phyloP scores from a whole-genome alignment of 2,113 vertebrate species.

The Octodon degus region DNA sequence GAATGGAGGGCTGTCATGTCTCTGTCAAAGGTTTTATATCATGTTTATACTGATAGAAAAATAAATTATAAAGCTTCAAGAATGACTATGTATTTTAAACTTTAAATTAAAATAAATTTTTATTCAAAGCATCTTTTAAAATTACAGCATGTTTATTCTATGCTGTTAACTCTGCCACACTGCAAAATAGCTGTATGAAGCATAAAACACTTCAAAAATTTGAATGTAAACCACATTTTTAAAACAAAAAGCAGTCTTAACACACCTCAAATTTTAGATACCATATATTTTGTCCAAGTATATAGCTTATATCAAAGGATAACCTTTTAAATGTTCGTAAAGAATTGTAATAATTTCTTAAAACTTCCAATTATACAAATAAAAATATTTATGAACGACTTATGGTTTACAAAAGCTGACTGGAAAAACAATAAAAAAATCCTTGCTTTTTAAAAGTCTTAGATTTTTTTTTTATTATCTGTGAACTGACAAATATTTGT shows the following conservation, averaged over 20 bases:
- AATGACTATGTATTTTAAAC: conserved; percentile 38
- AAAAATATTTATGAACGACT: conserved; percentile 61
- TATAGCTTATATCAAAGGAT: conserved; percentile 74
- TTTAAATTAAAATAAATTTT: conserved; percentile 85
- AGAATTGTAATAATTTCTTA: conserved; percentile 75
- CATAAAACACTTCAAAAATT: conserved; percentile 79
- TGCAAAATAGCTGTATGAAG: conserved; percentile 83
- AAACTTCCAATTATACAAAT: conserved; percentile 75
- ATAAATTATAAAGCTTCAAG: conserved; percentile 48
- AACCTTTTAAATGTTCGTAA: conserved; percentile 72
- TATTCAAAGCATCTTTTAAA: conserved; percentile 88
- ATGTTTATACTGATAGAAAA: conserved; percentile 30
- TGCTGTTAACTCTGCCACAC: conserved; percentile 83
- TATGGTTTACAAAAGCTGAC: conserved; percentile 69
- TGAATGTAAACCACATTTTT: conserved; percentile 82
- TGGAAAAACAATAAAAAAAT: conserved; percentile 65
- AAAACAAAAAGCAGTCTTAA: conserved; percentile 82
- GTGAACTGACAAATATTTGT: conserved; percentile 47
- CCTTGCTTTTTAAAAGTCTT: conserved; percentile 59
- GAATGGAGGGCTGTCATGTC: not conserved
- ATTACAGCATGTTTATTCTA: conserved; percentile 83
- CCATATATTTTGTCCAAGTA: conserved; percentile 75
- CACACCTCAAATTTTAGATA: conserved; percentile 66
- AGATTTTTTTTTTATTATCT: conserved; percentile 23
- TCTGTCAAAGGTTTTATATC: conserved; percentile 12